Evolutionary conservation across 2,888 invertebrate species (phyloP), one percentile per base, ranked within the genome.

Genomic region (Caenorhabditis sp.): DNA sequence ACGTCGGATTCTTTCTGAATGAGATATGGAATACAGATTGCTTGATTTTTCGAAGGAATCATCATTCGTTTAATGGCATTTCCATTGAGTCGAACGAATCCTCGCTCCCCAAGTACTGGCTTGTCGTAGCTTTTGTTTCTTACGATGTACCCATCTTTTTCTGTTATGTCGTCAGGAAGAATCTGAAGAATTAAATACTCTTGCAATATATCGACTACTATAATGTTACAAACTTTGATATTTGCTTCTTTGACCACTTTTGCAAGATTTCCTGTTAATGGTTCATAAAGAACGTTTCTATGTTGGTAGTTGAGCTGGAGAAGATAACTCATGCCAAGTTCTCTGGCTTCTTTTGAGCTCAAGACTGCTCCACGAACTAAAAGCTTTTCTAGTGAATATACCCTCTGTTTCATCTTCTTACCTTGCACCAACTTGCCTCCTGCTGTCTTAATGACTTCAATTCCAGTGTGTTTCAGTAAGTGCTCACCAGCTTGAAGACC

Each of bases 271-370:
- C 90, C 87, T 61, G 85, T 88, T 13, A 90, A 76, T 11, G 91
- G 91, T 55, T 91, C 91, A 68, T 91, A 91, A 1, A 91, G 78
- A 24, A 91, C 90, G 77, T 91, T 91, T 76, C 85, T 88, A 55
- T 90, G 89, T 50, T 89, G 88, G 60, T 85, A 88, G 67, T 90
- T 85, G 32, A 88, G 69, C 56, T 88, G 88, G 2, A 90, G 81
- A 28, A 90, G 76, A 69, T 89, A 90, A 22, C 89, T 89, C 47
- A 86, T 82, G 56, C 87, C 88, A 28, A 91, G 68, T 28, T 91
- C 90, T 20, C 87, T 69, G 0, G 88, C 88, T 69, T 91, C 87
- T 44, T 88, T 88, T 2, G 85, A 83, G 61, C 88, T 89, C 32
- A 91, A 80, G 15, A 90, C 85, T 3, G 88, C 90, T 13, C 90